phyloP scores from a whole-genome alignment of 2,113 vertebrate genomes.

The Crotophaga sulcirostris region DNA sequence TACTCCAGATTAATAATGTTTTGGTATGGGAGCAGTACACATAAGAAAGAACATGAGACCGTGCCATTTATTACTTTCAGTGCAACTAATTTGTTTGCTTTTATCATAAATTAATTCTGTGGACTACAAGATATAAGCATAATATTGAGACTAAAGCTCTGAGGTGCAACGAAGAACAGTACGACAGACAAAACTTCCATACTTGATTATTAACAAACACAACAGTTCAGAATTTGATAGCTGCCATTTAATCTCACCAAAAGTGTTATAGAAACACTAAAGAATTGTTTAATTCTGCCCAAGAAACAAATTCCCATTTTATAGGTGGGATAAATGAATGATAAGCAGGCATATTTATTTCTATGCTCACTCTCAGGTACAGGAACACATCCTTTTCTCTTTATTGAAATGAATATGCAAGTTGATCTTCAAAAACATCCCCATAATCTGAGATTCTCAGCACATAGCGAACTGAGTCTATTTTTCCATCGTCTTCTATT shows the following conservation, averaged over 20 bases:
- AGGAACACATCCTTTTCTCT: neutral
- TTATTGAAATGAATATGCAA: neutral
- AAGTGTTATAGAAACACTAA: neutral
- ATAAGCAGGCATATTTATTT: neutral
- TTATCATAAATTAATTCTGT: neutral
- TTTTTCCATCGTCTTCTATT: neutral
- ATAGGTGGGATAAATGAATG: neutral
- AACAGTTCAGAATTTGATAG: neutral
- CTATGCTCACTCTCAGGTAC: accelerated
- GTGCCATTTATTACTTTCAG: neutral
- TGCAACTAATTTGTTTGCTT: neutral
- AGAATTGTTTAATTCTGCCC: neutral
- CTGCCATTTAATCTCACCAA: neutral
- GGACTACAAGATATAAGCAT: neutral
- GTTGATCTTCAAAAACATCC: neutral
- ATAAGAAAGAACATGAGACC: neutral
- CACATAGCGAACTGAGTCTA: neutral
- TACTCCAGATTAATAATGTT: neutral
- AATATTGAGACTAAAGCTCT: neutral
- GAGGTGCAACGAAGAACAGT: neutral
- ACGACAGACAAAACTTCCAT: neutral
- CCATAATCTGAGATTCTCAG: neutral
- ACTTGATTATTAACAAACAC: neutral
- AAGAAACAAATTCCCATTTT: neutral
- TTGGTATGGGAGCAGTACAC: accelerated